Evolutionary conservation across 2,888 invertebrate species (phyloP), one percentile per base, ranked within the genome.

Genomic region (Prosapia bicincta): DNA sequence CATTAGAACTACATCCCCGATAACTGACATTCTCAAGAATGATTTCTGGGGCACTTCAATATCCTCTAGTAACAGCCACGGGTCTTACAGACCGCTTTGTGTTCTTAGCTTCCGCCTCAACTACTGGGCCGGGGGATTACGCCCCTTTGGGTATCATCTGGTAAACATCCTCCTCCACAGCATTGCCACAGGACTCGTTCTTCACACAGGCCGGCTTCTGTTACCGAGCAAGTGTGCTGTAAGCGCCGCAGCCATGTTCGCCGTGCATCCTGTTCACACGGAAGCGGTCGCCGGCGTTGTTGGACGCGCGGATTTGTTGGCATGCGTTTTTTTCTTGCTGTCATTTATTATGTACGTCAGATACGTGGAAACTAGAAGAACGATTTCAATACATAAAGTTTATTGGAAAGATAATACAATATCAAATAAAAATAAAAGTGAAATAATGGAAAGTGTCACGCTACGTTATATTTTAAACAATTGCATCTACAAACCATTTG

Each of bases 31-130:
- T 81, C 91, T 97, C 83, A 90, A 90, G 85, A 93, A 98, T 87
- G 98, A 99, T 88, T 99, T 98, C 87, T 99, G 99, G 99, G 99
- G 98, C 71, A 98, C 98, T 66, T 95, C 97, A 77, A 88, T 99
- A 82, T 90, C 90, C 81, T 96, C 97, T 87, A 90, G 92, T 79
- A 98, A 98, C 72, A 97, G 97, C 15, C 98, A 99, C 88, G 98
- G 98, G 83, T 98, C 98, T 75, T 99, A 97, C 87, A 90, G 99
- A 43, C 98, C 98, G 72, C 88, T 99, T 81, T 94, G 94, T 85
- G 94, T 95, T 79, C 91, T 95, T 79, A 92, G 94, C 80, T 97
- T 95, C 87, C 91, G 96, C 81, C 88, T 95, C 80, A 96, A 96
- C 83, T 90, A 91, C 85, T 87, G 93, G 78, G 88, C 92, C 79